phyloP scores from a whole-genome alignment of 2,888 invertebrate genomes.

The Dascillus cervinus region DNA sequence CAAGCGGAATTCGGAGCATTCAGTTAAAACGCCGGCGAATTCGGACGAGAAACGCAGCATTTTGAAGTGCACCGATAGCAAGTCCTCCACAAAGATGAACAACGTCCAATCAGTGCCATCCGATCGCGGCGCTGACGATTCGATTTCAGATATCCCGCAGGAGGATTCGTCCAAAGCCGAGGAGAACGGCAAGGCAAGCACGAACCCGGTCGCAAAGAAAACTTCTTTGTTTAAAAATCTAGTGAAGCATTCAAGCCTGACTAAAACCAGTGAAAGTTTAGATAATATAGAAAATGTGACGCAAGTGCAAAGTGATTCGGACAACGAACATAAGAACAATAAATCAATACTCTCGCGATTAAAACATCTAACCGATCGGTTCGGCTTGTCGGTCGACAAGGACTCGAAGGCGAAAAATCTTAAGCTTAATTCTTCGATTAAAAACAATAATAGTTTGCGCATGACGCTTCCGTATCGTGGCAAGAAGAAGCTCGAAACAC shows the following conservation, averaged over 20 bases:
- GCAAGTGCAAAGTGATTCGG: constrained; percentile 12
- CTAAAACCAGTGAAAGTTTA: constrained; percentile 10
- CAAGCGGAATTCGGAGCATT: constrained; percentile 38
- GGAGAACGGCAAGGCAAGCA: constrained; percentile 12
- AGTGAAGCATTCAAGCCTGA: constrained; percentile 15
- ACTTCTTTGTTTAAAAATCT: constrained; percentile 17
- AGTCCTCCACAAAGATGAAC: constrained; percentile 26
- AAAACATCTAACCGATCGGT: constrained; percentile 48
- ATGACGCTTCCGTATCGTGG: constrained; percentile 17
- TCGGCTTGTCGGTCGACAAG: constrained; percentile 45
- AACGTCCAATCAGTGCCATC: constrained; percentile 1
- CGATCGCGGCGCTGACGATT: not conserved
- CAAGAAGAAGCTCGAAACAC: constrained; percentile 25
- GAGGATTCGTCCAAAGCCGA: constrained; percentile 13
- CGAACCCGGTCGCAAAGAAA: constrained; percentile 13
- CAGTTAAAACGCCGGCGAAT: constrained; percentile 28
- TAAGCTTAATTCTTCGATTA: constrained; percentile 20
- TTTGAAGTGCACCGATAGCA: constrained; percentile 32
- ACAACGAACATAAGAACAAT: constrained; percentile 27
- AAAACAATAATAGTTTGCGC: constrained; percentile 23
- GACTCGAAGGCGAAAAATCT: constrained; percentile 31
- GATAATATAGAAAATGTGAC: constrained; percentile 9
- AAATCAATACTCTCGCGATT: constrained; percentile 45
- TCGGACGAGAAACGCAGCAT: constrained; percentile 36
- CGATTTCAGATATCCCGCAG: constrained; percentile 2